phyloP scores from a whole-genome alignment of 1,140 invertebrate species.

The Pinna nobilis region DNA sequence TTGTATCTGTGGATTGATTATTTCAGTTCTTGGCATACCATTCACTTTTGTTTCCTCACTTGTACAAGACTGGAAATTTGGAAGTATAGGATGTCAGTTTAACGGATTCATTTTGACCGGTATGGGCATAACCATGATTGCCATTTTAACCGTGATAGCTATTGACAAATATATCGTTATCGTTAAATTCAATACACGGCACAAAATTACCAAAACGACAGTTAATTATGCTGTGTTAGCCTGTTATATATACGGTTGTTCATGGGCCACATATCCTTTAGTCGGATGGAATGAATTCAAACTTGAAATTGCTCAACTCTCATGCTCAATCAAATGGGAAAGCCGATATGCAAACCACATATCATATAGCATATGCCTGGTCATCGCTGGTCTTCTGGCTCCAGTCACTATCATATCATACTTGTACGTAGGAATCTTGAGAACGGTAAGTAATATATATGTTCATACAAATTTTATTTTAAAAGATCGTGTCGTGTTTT shows the following conservation, averaged over 20 bases:
- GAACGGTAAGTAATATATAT: conserved; percentile 1
- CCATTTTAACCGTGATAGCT: conserved; percentile 10
- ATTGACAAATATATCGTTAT: conserved; percentile 14
- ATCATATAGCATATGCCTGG: neutral
- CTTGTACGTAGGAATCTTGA: conserved; percentile 8
- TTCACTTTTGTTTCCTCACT: conserved; percentile 8
- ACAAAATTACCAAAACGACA: neutral
- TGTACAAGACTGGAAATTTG: conserved; percentile 9
- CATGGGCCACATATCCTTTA: neutral
- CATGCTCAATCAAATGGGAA: conserved; percentile 11
- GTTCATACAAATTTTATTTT: too few species aligned
- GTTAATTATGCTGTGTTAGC: neutral
- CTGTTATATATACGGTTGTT: conserved; percentile 6
- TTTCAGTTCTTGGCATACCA: conserved; percentile 3
- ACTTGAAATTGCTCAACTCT: neutral
- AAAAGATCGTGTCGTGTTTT: too few species aligned
- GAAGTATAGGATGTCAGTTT: neutral
- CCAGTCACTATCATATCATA: neutral
- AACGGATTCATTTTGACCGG: conserved; percentile 13
- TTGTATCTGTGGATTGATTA: conserved; percentile 5
- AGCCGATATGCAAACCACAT: neutral
- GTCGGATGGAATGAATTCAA: conserved; percentile 8
- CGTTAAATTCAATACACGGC: neutral
- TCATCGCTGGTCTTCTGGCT: neutral
- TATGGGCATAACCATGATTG: conserved; percentile 16